phyloP scores from a whole-genome alignment of 2,797 vertebrate genomes.

The Acomys russatus region DNA sequence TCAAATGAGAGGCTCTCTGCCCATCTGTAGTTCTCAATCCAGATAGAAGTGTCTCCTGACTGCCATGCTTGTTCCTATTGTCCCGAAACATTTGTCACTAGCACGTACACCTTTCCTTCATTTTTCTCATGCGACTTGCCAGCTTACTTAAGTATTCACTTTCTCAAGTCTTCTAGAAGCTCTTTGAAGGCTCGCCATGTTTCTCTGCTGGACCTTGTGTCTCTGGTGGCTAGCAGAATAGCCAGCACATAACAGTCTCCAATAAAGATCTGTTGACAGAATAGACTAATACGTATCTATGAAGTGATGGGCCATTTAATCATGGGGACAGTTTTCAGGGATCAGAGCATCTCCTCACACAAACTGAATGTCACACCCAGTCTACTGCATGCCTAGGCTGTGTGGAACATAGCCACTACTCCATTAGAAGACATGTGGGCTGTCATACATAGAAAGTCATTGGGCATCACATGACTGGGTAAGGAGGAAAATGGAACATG shows the following conservation, averaged over 20 bases:
- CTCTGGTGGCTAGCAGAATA: neutral
- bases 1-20: neutral
- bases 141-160: neutral
- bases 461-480: neutral
- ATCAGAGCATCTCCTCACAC: neutral
- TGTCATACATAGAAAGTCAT: neutral
- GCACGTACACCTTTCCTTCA: neutral
- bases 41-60: neutral
- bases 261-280: neutral
- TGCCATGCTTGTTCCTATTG: neutral
- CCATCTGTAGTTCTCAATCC: neutral
- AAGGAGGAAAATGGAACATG: neutral
- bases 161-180: neutral
- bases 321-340: neutral
- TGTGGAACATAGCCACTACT: neutral
- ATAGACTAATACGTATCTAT: neutral
- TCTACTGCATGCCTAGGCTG: neutral
- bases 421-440: neutral
- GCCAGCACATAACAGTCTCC: neutral
- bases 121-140: neutral
- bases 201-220: neutral
- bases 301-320: neutral
- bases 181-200: neutral
- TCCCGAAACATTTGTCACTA: neutral
- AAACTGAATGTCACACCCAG: neutral